Percentiles rank a stretch among this genome's conserved stretches.
phyloP scores from a whole-genome alignment of 2,797 vertebrate genomes.

The Xiphophorus birchmanni region DNA sequence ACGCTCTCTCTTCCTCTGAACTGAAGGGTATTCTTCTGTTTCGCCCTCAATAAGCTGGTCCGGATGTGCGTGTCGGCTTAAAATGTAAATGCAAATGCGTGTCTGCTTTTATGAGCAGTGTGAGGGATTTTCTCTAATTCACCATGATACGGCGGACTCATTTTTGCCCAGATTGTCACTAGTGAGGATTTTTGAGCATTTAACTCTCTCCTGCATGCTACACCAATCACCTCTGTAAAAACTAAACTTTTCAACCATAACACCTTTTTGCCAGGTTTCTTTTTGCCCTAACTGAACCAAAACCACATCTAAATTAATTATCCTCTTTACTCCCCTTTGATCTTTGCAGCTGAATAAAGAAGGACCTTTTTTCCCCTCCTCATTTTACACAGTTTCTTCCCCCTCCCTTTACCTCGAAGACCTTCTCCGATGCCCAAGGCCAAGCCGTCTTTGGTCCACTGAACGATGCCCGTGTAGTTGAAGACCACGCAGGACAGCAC shows the following conservation, averaged over 20 bases:
- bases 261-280: constrained; percentile 62
- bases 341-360: constrained; percentile 34
- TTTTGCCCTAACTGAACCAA: constrained; percentile 53
- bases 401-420: constrained; percentile 83
- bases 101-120: constrained; percentile 69
- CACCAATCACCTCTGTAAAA: constrained; percentile 52
- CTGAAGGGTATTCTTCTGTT: constrained; percentile 25
- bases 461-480: constrained; percentile 95
- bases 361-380: not conserved
- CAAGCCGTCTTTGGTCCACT: constrained; percentile 97
- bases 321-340: constrained; percentile 49
- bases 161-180: constrained; percentile 64
- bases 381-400: not conserved
- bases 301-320: constrained; percentile 43
- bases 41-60: constrained; percentile 43
- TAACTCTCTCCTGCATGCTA: constrained; percentile 38
- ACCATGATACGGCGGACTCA: constrained; percentile 67
- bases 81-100: constrained; percentile 62
- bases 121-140: constrained; percentile 73
- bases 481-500: constrained; percentile 91
- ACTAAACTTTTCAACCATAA: constrained; percentile 55
- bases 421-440: constrained; percentile 92
- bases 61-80: constrained; percentile 57
- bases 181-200: constrained; percentile 49
- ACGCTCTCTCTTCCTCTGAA: constrained; percentile 14